phyloP scores from a whole-genome alignment of 2,888 invertebrate species.

The Tiliacea aurago region DNA sequence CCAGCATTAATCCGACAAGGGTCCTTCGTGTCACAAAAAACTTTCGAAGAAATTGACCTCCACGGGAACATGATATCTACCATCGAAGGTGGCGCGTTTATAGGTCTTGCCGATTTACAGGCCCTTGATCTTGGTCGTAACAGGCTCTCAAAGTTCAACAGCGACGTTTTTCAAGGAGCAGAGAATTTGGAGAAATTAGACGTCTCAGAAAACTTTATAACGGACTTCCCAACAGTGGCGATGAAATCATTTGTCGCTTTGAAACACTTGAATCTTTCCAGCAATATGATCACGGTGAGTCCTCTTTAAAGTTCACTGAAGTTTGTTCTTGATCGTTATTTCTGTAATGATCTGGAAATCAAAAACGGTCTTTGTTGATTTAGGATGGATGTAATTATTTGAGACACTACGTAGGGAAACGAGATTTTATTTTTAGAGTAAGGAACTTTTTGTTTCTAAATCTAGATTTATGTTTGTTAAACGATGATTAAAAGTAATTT shows the following conservation, averaged over 20 bases:
- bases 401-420: not conserved
- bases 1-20: conserved; percentile 92
- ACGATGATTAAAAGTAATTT: not conserved
- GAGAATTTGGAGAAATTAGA: conserved; percentile 94
- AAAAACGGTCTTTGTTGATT: conserved; percentile 25
- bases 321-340: conserved; percentile 48
- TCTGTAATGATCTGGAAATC: conserved; percentile 51
- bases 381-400: conserved; percentile 18
- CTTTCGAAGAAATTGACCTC: conserved; percentile 94
- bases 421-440: not conserved
- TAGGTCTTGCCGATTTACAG: conserved; percentile 92
- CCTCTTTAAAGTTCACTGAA: conserved; percentile 32
- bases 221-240: conserved; percentile 95
- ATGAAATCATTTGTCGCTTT: conserved; percentile 93
- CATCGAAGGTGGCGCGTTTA: conserved; percentile 94
- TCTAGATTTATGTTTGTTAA: not conserved
- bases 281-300: conserved; percentile 95
- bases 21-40: conserved; percentile 93
- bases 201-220: conserved; percentile 96
- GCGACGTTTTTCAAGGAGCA: conserved; percentile 95
- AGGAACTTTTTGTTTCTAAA: not conserved
- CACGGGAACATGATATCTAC: conserved; percentile 94
- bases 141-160: conserved; percentile 94
- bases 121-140: conserved; percentile 94
- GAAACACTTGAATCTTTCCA: conserved; percentile 94